These are phyloP conservation scores for Melanostoma scalare DNA, from an alignment of 2,888 invertebrate genomes.

Conservation along the genomic window DNA sequence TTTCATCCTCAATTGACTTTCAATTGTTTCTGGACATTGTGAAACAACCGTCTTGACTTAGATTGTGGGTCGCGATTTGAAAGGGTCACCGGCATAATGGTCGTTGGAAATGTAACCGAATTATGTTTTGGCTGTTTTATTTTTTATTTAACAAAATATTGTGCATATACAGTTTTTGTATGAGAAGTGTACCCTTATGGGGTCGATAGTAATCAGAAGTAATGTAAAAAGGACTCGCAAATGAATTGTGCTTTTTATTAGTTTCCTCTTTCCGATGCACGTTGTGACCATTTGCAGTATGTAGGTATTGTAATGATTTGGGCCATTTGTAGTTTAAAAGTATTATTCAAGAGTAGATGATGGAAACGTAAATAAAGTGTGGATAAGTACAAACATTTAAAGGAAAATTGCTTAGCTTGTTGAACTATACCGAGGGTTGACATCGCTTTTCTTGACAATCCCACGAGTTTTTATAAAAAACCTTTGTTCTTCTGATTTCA, in stretches of 20 bases:
- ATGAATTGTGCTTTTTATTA: conserved; percentile 63
- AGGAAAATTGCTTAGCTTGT: no score
- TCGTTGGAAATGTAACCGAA: conserved; percentile 23
- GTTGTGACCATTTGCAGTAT: conserved; percentile 1
- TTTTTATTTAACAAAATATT: conserved; percentile 55
- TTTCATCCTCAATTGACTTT: conserved; percentile 76
- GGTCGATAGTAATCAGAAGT: conserved; percentile 64
- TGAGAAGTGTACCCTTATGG: conserved; percentile 48
- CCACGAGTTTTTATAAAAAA: no score
- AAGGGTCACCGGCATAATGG: conserved; percentile 42
- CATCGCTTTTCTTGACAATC: no score
- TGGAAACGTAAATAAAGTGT: no score
- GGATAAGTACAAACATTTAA: no score
- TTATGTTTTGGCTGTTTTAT: conserved; percentile 42
- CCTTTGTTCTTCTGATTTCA: no score
- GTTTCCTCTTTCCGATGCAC: conserved; percentile 39
- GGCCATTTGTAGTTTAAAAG: no score
- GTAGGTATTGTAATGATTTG: no score
- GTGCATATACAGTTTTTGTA: conserved; percentile 21
- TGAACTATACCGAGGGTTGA: no score
- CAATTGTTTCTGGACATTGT: conserved; percentile 68
- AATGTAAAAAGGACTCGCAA: conserved; percentile 57
- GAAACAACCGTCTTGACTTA: conserved; percentile 44
- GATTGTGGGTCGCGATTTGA: conserved; percentile 56
- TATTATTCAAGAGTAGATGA: no score